Evolutionary conservation across 2,797 vertebrate species (phyloP), one percentile per base, ranked within the genome.

Genomic region (Gymnoscopelus braueri): DNA sequence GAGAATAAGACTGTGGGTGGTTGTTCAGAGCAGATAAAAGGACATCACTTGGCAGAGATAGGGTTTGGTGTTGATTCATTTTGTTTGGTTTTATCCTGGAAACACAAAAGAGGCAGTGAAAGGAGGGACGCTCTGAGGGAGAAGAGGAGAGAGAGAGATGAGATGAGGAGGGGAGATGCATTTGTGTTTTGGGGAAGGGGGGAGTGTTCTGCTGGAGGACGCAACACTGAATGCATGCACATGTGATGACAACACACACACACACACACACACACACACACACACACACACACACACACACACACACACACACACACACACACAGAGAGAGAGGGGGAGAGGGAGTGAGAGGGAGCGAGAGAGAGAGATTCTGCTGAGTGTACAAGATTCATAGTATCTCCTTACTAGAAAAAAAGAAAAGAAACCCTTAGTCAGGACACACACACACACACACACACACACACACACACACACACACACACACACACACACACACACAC

Each of bases 381-480:
- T 47, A 90, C 89, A 90, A 88, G 87, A 89, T 79, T 79, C 70
- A 74, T 58, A 55, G 56, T 69, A 66, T 73, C 84, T 89, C 81
- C 88, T 91, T 85, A 75, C 74, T 78, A 72, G 74, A 88, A 72
- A 89, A 87, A 92, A 72, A 89, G 88, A 92, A 93, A 92, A 91
- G 83, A 92, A 92, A 77, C 76, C 90, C 92, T 93, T 85, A 92
- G 88, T 93, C 89, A 92, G 91, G 88, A 79, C 79, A 79, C 82
- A 79, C 64, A 71, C 53, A 68, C 77, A 69, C 72, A 74, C 70
- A 61, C 63, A 58, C 67, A 60, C 65, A 72, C 73, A 75, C 61
- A 67, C 69, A 72, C 57, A 65, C 48, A 15, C 39, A 44, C 69
- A 47, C 66, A 23, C 35, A 47, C 68, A 32, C 55, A 39, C 63